Evolutionary conservation across 1,140 invertebrate species (phyloP).

Genomic region (Aphaenogaster rudis): DNA sequence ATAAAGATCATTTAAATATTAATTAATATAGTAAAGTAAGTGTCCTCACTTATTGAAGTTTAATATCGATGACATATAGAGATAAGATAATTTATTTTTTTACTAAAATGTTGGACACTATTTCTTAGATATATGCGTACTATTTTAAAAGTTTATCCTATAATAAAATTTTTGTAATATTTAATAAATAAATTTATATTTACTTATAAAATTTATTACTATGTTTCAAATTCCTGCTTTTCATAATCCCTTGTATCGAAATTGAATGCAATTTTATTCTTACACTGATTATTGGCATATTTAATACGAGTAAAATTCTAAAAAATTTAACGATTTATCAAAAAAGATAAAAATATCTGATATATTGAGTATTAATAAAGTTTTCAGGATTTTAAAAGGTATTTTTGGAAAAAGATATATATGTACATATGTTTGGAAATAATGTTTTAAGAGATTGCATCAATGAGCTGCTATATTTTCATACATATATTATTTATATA

Average conservation of each 20-base stretch:
- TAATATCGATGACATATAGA: slow-evolving; percentile 1
- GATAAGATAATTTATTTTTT: slow-evolving; percentile 62
- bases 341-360: neutral
- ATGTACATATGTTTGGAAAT: slow-evolving; percentile 46
- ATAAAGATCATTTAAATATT: slow-evolving; percentile 38
- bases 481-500: slow-evolving; percentile 53
- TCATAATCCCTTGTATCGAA: neutral
- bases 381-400: neutral
- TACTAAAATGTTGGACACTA: slow-evolving; percentile 29
- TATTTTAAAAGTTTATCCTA: slow-evolving; percentile 8
- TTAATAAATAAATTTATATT: slow-evolving; percentile 43
- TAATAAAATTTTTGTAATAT: slow-evolving; percentile 28
- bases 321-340: neutral
- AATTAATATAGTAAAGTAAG: slow-evolving; percentile 31
- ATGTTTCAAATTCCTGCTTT: neutral
- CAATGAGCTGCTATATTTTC: slow-evolving; percentile 57
- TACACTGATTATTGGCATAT: neutral
- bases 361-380: neutral
- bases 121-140: neutral
- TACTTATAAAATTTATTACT: slow-evolving; percentile 18
- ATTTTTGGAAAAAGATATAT: slow-evolving; percentile 1
- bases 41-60: slow-evolving; percentile 12
- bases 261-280: slow-evolving; percentile 16
- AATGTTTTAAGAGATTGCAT: slow-evolving; percentile 46
- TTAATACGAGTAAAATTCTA: neutral